Base-by-base conservation (phyloP, 2,113 vertebrate genomes). In the Esox niger region DNA sequence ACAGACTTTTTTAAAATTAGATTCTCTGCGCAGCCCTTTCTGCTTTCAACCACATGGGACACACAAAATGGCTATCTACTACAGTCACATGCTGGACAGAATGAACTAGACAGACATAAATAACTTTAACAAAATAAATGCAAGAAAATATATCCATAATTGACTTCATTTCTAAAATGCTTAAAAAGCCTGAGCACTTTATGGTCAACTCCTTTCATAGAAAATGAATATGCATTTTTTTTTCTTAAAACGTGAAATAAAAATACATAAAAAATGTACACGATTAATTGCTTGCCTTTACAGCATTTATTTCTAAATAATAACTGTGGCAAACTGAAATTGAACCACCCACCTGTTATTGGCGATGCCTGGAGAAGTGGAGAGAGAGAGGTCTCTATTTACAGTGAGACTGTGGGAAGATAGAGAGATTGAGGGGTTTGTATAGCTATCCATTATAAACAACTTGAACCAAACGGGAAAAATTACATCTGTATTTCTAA, bases 281-380 rank as follows among this genome's bases (percentile, higher is more conserved):
- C 23, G 11, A 26, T 31, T 27, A 62, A 46, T 59, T 5, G 29
- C 6, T 46, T 26, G 21, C 46, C 8, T 46, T 10, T 15, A 4
- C 17, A 38, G 35, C 15, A 17, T 4, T 10, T 43, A 15, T 17
- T 15, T 43, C 38, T 1, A n/a, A n/a, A n/a, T n/a, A 43, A 43
- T 43, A 43, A 15, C 38, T 15, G 17, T 43, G 38, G 15, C 9
- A 35, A 47, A 7, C 2, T 61, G 35, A 69, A 54, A 68, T 64
- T 29, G 31, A 73, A 9, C 46, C 55, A 81, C 79, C 70, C 64
- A 81, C 79, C 76, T 77, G 76, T 23, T 29, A 35, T 64, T 46
- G 38, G 9, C 27, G 15, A 49, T 32, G 43, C 15, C 56, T n/a
- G 47, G 27, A 71, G 13, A n/a, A 59, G 59, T 47, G 65, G 10